Evolutionary conservation across 1,140 invertebrate genomes (phyloP).

Genomic region (Drosophila parvula): DNA sequence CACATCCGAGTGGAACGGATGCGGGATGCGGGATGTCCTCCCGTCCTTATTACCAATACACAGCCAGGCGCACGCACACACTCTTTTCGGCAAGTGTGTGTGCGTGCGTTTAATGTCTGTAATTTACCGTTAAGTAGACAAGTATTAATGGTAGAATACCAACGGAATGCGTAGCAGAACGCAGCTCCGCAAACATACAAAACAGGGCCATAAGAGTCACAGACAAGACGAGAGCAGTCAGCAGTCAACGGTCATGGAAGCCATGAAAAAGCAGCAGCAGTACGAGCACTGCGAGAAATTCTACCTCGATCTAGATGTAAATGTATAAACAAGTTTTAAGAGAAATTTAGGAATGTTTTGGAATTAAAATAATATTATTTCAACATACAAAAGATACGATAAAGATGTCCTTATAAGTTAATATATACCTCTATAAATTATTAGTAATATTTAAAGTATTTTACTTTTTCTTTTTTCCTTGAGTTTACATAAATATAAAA

Average conservation of each 20-base stretch:
- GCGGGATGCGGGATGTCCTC: slow-evolving; percentile 4
- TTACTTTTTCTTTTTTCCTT: no score
- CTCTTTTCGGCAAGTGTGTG: slow-evolving; percentile 53
- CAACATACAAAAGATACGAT: no score
- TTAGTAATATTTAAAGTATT: no score
- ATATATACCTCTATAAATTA: no score
- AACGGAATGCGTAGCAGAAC: slow-evolving; percentile 80
- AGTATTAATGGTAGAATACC: slow-evolving; percentile 84
- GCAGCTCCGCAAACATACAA: slow-evolving; percentile 77
- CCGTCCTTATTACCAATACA: slow-evolving; percentile 21
- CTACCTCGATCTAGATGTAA: neutral
- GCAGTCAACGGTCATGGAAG: slow-evolving; percentile 40
- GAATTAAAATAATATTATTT: no score
- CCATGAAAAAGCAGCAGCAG: slow-evolving; percentile 47
- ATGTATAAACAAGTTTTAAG: no score
- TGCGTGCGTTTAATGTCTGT: slow-evolving; percentile 80
- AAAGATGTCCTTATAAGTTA: no score
- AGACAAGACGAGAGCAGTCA: slow-evolving; percentile 54
- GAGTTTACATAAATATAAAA: no score
- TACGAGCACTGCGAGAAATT: neutral
- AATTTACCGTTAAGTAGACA: slow-evolving; percentile 84
- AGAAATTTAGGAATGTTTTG: no score
- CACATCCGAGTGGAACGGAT: slow-evolving; percentile 37
- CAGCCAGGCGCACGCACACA: slow-evolving; percentile 30
- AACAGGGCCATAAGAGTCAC: slow-evolving; percentile 51